Evolutionary conservation across 2,113 vertebrate genomes (phyloP).

Genomic region (Istiophorus platypterus): DNA sequence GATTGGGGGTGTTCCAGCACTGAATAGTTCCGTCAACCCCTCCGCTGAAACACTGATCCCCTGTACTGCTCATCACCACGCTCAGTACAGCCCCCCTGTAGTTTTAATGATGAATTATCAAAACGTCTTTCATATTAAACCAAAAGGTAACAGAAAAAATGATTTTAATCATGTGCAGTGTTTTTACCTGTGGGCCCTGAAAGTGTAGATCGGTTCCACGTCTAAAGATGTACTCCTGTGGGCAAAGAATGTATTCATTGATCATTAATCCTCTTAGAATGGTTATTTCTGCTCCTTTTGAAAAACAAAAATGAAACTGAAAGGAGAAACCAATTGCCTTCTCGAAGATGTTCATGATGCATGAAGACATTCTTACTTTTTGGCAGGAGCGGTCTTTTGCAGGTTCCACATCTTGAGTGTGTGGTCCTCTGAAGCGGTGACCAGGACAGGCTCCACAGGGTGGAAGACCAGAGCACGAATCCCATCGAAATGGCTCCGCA

Average conservation of each 20-base stretch:
- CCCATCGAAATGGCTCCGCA: slow-evolving; percentile 98
- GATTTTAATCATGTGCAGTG: background rate
- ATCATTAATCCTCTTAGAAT: background rate
- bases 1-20: slow-evolving; percentile 96
- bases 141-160: background rate
- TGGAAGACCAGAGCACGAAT: slow-evolving; percentile 96
- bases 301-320: background rate
- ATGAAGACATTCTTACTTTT: slow-evolving; percentile 88
- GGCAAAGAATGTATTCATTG: slow-evolving; percentile 51
- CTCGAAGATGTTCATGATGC: background rate
- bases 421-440: slow-evolving; percentile 98
- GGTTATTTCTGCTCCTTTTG: background rate
- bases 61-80: slow-evolving; percentile 96
- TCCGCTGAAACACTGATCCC: slow-evolving; percentile 98
- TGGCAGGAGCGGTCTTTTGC: slow-evolving; percentile 96
- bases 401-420: slow-evolving; percentile 99
- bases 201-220: slow-evolving; percentile 98
- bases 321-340: background rate
- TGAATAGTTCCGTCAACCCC: slow-evolving; percentile 95
- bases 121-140: background rate
- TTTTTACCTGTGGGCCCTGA: slow-evolving; percentile 96
- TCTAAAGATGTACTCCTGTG: slow-evolving; percentile 95
- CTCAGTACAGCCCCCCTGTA: slow-evolving; percentile 94
- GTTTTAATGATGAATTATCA: background rate
- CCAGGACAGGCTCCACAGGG: slow-evolving; percentile 93